A percentile compares a stretch with the other conserved stretches of the same genome.
These are phyloP conservation scores for Pachyramphus minor DNA, from an alignment of 2,113 vertebrate genomes.

Conservation along the genomic window DNA sequence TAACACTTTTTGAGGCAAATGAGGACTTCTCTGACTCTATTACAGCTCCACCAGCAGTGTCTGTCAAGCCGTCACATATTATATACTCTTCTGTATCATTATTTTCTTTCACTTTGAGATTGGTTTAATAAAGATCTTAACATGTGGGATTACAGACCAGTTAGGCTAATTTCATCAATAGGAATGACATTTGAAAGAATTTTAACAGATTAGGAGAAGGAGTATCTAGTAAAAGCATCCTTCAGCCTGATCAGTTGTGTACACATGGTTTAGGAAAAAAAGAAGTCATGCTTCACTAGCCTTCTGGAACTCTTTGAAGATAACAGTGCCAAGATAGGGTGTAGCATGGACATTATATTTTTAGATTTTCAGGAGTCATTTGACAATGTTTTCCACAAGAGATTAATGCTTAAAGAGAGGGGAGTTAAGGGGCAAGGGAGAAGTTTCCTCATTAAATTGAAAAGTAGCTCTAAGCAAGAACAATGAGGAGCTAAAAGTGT, in stretches of 20 bases:
- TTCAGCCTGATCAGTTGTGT: conserved; percentile 41
- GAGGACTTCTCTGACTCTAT: not conserved
- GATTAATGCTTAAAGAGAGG: conserved; percentile 44
- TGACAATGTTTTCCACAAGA: conserved; percentile 33
- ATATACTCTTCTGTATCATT: not conserved
- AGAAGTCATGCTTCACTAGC: conserved; percentile 43
- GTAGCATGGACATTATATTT: conserved; percentile 3
- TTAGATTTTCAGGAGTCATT: conserved; percentile 43
- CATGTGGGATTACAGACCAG: not conserved
- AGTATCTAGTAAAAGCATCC: conserved; percentile 27
- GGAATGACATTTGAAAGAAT: conserved; percentile 32
- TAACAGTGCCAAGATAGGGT: conserved; percentile 34
- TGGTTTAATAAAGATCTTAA: conserved; percentile 14
- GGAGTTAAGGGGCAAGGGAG: conserved; percentile 33
- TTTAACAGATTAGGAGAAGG: conserved; percentile 30
- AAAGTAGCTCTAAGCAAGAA: conserved; percentile 21
- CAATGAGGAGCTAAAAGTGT: not conserved
- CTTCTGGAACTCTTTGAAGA: conserved; percentile 65
- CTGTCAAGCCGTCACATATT: not conserved
- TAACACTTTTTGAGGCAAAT: not conserved
- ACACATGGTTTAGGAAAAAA: not conserved
- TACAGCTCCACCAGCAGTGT: not conserved
- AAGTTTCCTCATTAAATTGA: conserved; percentile 35
- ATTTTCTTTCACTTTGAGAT: not conserved
- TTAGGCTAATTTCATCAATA: conserved; percentile 7